Evolutionary conservation across 1,140 invertebrate genomes (phyloP), one percentile per base, ranked within the genome.

Genomic region (Leptoteleia sp.): DNA sequence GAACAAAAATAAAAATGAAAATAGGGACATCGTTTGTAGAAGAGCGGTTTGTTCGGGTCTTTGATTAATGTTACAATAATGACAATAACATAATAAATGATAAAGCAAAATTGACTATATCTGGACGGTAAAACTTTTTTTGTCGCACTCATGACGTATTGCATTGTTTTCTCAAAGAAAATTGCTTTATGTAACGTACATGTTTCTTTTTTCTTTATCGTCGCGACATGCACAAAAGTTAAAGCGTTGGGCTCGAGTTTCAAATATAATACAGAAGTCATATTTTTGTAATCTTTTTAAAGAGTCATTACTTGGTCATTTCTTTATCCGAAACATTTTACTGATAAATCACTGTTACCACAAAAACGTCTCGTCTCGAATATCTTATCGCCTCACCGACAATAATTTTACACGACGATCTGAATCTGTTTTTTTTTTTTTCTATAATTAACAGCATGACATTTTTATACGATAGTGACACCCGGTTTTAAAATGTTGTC

Each of bases 331-430:
- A 67, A 67, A 67, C 45, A 65, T 50, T 22, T n/a, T n/a, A 15
- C 62, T 75, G 71, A 67, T 75, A 75, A 75, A 67, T 75, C 45
- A 54, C 45, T 25, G 27, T 42, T 67, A 47, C 52, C 47, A 75
- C 29, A 75, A 65, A 65, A 75, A 65, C 3, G 38, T 55, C 50
- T 64, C 48, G 48, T 43, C 37, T 72, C 31, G 33, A 50, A 35
- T 67, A 75, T 67, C 71, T 75, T 75, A 75, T 75, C 71, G 31
- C 61, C 35, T 72, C 52, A 75, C 68, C 40, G 55, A 62, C 54
- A 75, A 37, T 52, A 57, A 65, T 59, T 75, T 75, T 59, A 59
- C 42, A 52, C 33, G 61, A 50, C 19, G 37, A 52, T 48, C 19
- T n/a, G 6, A 22, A 33, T 71, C 11, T n/a, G n/a, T n/a, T n/a